These are phyloP conservation scores for Globicephala melas DNA, from an alignment of 2,113 vertebrate species.

Conservation along the genomic window DNA sequence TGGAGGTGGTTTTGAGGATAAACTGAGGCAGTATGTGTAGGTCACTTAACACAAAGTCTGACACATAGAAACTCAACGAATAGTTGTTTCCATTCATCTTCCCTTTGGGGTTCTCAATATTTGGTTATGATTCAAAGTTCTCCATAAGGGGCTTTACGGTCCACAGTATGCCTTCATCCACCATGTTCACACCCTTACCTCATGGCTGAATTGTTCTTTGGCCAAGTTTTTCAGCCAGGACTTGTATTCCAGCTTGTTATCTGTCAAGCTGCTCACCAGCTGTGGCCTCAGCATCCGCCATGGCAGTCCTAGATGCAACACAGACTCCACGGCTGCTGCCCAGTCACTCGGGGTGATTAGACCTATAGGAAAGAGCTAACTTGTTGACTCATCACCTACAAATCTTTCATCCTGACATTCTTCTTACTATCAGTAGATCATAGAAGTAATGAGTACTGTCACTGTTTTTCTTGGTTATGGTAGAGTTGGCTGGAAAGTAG, in stretches of 20 bases:
- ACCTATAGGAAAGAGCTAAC: conserved; percentile 58
- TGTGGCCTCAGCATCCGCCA: conserved; percentile 92
- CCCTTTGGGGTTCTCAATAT: background rate
- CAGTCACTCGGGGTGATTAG: conserved; percentile 85
- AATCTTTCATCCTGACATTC: background rate
- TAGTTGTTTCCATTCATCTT: background rate
- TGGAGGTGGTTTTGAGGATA: background rate
- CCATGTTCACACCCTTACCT: conserved; percentile 67
- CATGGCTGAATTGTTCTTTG: conserved; percentile 75
- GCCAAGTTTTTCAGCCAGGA: conserved; percentile 82
- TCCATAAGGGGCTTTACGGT: background rate
- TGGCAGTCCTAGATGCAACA: conserved; percentile 88
- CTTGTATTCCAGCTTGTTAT: conserved; percentile 77
- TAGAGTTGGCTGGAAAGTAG: background rate
- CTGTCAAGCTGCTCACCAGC: conserved; percentile 58
- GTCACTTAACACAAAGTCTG: background rate
- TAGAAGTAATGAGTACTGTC: background rate
- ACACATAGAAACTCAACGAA: background rate
- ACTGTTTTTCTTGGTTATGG: background rate
- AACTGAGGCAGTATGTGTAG: background rate
- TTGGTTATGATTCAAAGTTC: background rate
- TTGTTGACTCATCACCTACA: background rate
- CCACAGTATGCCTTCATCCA: rapidly evolving
- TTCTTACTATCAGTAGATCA: background rate
- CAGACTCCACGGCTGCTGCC: conserved; percentile 87